Conservation (phyloP, 2,113 vertebrate species). For the Tachysurus vachellii region DNA sequence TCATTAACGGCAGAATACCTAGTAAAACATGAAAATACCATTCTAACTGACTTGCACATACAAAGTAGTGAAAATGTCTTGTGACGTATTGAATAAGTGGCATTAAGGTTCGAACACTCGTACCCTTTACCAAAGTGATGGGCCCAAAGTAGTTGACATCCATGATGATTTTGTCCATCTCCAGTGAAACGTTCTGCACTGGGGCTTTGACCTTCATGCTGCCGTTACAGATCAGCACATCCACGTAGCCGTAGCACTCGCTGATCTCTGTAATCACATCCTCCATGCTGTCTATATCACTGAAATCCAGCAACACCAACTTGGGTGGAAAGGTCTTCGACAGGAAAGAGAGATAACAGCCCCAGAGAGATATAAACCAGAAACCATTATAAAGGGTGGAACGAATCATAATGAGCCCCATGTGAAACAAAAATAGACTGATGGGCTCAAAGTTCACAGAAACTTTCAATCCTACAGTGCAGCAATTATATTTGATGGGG, state of each 20-base stretch:
- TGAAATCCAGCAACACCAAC: slow-evolving; percentile 88
- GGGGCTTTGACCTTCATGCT: slow-evolving; percentile 91
- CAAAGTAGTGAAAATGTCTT: not conserved
- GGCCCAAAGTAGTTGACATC: slow-evolving; percentile 96
- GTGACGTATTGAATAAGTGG: not conserved
- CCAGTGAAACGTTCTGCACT: slow-evolving; percentile 84
- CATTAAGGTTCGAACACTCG: not conserved
- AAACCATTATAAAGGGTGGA: slow-evolving; percentile 5
- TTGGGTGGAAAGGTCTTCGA: slow-evolving; percentile 90
- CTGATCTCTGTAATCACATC: slow-evolving; percentile 84
- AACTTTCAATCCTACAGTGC: not conserved
- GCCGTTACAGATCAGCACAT: slow-evolving; percentile 88
- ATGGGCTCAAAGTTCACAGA: slow-evolving; percentile 2
- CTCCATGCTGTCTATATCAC: slow-evolving; percentile 82
- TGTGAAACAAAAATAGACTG: not conserved
- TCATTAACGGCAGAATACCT: slow-evolving; percentile 93
- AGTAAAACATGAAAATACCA: slow-evolving; percentile 23
- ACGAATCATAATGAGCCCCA: slow-evolving; percentile 11
- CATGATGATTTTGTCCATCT: slow-evolving; percentile 93
- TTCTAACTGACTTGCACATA: not conserved
- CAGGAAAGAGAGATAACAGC: slow-evolving; percentile 51
- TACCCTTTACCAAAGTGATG: slow-evolving; percentile 90
- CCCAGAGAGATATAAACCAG: slow-evolving; percentile 29
- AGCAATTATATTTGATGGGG: not conserved
- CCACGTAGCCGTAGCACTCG: slow-evolving; percentile 91